A percentile compares a stretch with the other conserved stretches of the same genome.
These are phyloP conservation scores for Cebidichthys violaceus DNA, from an alignment of 2,113 vertebrate species.

Conservation along the genomic window DNA sequence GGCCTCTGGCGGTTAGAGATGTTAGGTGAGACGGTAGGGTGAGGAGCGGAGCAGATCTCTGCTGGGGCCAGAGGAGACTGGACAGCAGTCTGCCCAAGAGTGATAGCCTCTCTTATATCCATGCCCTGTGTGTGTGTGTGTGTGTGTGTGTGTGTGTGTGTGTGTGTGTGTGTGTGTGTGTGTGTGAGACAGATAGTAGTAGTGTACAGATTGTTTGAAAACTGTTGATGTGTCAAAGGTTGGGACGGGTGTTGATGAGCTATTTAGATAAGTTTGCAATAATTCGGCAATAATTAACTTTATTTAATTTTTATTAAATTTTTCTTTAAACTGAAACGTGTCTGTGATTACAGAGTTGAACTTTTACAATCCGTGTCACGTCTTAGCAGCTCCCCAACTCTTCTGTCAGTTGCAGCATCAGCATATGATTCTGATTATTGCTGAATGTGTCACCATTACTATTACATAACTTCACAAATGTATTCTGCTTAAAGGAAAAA, in stretches of 20 bases:
- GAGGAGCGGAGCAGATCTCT: conserved; percentile 72
- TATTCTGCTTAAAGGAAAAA: background rate
- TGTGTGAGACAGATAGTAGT: conserved; percentile 9
- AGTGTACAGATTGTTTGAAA: conserved; percentile 27
- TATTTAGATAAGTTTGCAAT: background rate
- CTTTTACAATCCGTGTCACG: background rate
- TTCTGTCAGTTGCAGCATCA: background rate
- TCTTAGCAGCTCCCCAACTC: background rate
- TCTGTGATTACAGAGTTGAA: background rate
- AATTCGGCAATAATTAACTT: background rate
- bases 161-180: conserved; percentile 1
- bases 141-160: conserved; percentile 13
- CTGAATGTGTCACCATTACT: background rate
- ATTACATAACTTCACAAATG: background rate
- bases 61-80: conserved; percentile 74
- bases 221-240: conserved; percentile 27
- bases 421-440: background rate
- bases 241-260: background rate
- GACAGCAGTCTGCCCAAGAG: conserved; percentile 72
- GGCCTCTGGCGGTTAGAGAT: conserved; percentile 73
- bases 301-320: background rate
- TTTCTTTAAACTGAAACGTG: background rate
- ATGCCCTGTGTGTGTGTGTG: conserved; percentile 27
- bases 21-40: conserved; percentile 77
- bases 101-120: conserved; percentile 67